Conservation (phyloP, 2,797 vertebrate genomes). For the Channallabes apus region DNA sequence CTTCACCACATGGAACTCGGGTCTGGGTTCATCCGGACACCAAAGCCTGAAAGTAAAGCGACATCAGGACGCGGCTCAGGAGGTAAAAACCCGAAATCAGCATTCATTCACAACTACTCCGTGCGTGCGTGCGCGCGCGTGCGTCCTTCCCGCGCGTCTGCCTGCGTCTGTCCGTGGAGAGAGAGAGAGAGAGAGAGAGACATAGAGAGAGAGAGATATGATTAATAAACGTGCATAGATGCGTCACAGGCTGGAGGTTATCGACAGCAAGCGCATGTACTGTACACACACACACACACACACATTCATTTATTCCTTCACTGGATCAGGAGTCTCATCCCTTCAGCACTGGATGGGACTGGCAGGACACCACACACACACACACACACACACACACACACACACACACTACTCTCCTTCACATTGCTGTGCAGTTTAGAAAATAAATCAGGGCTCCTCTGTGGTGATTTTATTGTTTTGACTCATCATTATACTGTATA, state of each 20-base stretch:
- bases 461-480: neutral
- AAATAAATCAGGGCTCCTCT: no score
- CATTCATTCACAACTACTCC: slow-evolving; percentile 5
- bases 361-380: slow-evolving; percentile 9
- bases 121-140: neutral
- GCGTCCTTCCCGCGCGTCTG: neutral
- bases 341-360: neutral
- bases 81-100: neutral
- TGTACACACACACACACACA: no score
- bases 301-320: neutral
- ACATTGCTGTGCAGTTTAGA: no score
- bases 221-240: neutral
- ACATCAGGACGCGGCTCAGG: slow-evolving; percentile 5
- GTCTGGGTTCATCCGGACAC: slow-evolving; percentile 1
- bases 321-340: neutral
- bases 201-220: no score
- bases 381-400: no score
- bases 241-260: neutral
- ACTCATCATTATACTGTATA: neutral
- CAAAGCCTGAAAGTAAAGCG: slow-evolving; percentile 1
- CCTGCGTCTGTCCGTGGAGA: neutral
- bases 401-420: neutral
- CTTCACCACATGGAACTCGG: neutral
- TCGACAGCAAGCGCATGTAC: neutral
- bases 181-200: neutral